Evolutionary conservation across 1,140 invertebrate genomes (phyloP), one percentile per base, ranked within the genome.

Genomic region (Drosophila miranda): DNA sequence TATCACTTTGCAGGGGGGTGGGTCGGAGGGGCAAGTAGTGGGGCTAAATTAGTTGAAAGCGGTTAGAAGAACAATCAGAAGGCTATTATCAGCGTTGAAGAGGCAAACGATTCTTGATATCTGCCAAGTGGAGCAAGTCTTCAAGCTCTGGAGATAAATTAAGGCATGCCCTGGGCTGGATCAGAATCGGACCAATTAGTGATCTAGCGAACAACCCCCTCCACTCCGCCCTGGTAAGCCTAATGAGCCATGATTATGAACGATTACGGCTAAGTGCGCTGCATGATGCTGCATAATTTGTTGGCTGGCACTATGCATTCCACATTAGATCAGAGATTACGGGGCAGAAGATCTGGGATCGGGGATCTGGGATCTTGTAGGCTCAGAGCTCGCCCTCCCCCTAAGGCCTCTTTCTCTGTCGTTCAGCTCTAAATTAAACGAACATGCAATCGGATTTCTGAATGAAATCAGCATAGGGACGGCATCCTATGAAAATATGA

Each of bases 401-500:
- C 55, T 64, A 61, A 81, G 67, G 64, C 55, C 38, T 28, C 44
- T 60, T 44, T 50, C 38, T 38, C 53, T 52, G 44, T 16, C 43
- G 9, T 43, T 45, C 56, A 86, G 81, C 82, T 87, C 82, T 87
- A 87, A 82, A 87, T 87, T 87, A 87, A 87, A 87, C 82, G 78
- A 87, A 87, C 48, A 46, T 63, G 75, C 75, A 87, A 87, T 87
- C 82, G 82, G 82, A 87, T 87, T 88, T 62, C 50, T 87, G 82
- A 87, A 87, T 87, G 82, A 87, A 87, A 87, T 75, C 78, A 79
- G 70, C 57, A 62, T 61, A 52, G 11, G 34, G 50, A 73, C 44
- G 13, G 59, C 42, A 64, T 88, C 82, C 83, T 87, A 87, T 87
- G 82, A 87, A 87, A 87, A 87, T 87, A 87, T 88, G 82, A 87